These are phyloP conservation scores for Orius insidiosus DNA, from an alignment of 1,140 invertebrate species.

Conservation along the genomic window DNA sequence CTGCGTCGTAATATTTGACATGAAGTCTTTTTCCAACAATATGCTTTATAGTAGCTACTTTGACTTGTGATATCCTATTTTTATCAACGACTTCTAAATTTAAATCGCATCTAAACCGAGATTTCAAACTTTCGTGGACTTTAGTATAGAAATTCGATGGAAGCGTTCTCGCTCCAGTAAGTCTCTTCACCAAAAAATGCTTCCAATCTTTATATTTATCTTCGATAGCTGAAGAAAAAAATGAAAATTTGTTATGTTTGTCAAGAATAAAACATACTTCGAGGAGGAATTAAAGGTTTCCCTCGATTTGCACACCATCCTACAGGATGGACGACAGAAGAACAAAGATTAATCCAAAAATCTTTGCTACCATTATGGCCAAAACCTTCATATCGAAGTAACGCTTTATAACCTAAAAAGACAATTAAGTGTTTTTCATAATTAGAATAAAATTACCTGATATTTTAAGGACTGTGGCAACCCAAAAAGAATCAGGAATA, in stretches of 20 bases:
- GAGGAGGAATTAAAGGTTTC: constrained; percentile 84
- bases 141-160: constrained; percentile 83
- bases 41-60: constrained; percentile 73
- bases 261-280: constrained; percentile 33
- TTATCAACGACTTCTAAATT: constrained; percentile 91
- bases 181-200: constrained; percentile 72
- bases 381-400: constrained; percentile 87
- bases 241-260: too few relatives aligned
- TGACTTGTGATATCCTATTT: constrained; percentile 82
- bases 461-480: constrained; percentile 78
- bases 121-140: constrained; percentile 64
- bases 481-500: constrained; percentile 80
- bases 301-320: constrained; percentile 93
- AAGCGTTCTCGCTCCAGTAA: constrained; percentile 82
- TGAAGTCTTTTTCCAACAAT: constrained; percentile 82
- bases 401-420: constrained; percentile 67
- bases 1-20: constrained; percentile 73
- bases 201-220: constrained; percentile 92
- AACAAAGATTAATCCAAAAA: constrained; percentile 91
- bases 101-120: constrained; percentile 58
- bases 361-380: constrained; percentile 71
- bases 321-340: constrained; percentile 82
- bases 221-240: constrained; percentile 43
- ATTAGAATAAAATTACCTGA: constrained; percentile 30
- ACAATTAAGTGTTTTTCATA: neutral